phyloP scores from a whole-genome alignment of 2,113 vertebrate species.

The Fulmarus glacialis region DNA sequence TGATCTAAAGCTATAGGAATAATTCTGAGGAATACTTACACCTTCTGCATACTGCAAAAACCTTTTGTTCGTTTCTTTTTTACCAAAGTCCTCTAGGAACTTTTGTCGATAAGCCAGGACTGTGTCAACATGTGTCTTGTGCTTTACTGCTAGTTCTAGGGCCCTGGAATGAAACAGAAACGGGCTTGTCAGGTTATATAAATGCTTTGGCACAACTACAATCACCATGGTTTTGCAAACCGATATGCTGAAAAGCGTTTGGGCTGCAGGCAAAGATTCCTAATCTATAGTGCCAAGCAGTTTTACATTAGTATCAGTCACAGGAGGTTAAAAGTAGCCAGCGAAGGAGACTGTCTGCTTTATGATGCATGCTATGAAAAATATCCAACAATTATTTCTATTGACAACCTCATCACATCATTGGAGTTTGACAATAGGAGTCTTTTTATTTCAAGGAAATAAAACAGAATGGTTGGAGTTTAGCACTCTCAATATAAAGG shows the following conservation, averaged over 20 bases:
- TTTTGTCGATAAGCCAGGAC: conserved; percentile 92
- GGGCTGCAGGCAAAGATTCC: background rate
- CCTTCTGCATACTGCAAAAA: conserved; percentile 93
- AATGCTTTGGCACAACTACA: conserved; percentile 12
- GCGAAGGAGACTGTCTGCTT: background rate
- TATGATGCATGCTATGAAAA: background rate
- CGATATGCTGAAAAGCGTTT: background rate
- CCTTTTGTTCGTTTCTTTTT: conserved; percentile 91
- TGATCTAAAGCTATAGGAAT: background rate
- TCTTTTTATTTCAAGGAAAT: background rate
- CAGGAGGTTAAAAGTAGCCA: background rate
- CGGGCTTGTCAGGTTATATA: background rate
- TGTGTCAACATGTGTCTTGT: conserved; percentile 97
- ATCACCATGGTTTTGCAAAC: background rate
- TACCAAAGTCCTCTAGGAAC: conserved; percentile 88
- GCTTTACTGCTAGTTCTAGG: conserved; percentile 95
- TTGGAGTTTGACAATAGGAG: background rate
- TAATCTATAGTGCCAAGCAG: background rate
- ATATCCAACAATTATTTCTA: background rate
- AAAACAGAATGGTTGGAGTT: background rate
- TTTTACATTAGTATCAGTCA: background rate
- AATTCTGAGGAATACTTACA: conserved; percentile 74
- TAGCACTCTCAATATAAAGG: background rate
- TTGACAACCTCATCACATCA: background rate
- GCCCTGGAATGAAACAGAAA: conserved; percentile 80